Base-by-base conservation (phyloP, 2,797 vertebrate genomes). In the Psittacula echo region DNA sequence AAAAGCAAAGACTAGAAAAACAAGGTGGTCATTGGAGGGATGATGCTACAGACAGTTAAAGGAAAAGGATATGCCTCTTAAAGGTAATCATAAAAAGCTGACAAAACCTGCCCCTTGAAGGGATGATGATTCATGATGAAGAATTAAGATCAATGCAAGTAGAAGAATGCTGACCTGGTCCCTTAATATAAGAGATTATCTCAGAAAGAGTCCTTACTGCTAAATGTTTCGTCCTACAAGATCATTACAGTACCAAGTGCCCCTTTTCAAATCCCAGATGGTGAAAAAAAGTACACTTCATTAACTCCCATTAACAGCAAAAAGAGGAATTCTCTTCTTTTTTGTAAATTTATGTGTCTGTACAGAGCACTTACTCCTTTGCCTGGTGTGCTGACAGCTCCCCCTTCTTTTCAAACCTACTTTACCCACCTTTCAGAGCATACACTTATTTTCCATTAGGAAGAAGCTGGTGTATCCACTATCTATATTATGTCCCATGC, bases 301-400 rank as follows among this genome's bases (percentile, higher is more conserved):
- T 24, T 50, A 74, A 44, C 51, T 72, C 32, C 23, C 22, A 11
- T 32, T 34, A 78, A 42, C 30, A 67, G 18, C 30, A 83, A 56
- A 86, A 61, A 44, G 16, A 65, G 3, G 9, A 85, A n/a, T 51
- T 42, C 0, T 37, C 26, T 44, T 50, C 41, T 17, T 9, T 6
- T 8, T n/a, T 30, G 37, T 45, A 74, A 51, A 78, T 14, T 1
- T 6, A 29, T 0, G 8, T 2, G 0, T 18, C 42, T 10, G 23
- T 10, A 44, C 7, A 19, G 58, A 66, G 44, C 4, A 13, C 29
- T 19, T 62, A 58, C 45, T 37, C 41, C 23, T 30, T 17, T 62
- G 11, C 39, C 76, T 34, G 18, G 18, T 62, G 72, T 47, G 58
- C 16, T 68, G 34, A 68, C 34, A 84, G 86, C 86, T 73, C 89